These are phyloP conservation scores for Sciurus carolinensis DNA, from an alignment of 2,797 vertebrate species.

Conservation along the genomic window DNA sequence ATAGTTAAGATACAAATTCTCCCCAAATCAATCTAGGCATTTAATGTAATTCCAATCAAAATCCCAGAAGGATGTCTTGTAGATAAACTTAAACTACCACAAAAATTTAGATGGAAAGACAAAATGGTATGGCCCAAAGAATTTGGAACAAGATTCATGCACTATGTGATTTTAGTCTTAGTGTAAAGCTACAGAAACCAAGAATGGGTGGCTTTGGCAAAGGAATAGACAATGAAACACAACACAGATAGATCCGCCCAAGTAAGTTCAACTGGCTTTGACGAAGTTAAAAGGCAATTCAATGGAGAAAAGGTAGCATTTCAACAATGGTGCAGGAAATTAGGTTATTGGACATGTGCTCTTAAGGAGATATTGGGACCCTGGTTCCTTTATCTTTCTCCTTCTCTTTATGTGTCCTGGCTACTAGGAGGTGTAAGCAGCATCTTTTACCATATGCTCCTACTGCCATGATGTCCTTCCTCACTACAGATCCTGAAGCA, in stretches of 20 bases:
- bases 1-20: background rate
- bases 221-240: background rate
- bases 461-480: no score
- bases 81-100: background rate
- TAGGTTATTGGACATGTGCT: background rate
- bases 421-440: fast-evolving
- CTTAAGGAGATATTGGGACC: no score
- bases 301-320: background rate
- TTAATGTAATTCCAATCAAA: background rate
- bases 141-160: background rate
- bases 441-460: no score
- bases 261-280: background rate
- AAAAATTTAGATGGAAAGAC: conserved; percentile 6
- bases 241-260: background rate
- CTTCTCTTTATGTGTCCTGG: background rate
- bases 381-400: background rate
- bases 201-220: background rate
- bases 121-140: background rate
- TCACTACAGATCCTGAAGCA: background rate
- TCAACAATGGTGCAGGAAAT: background rate
- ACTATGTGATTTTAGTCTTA: background rate
- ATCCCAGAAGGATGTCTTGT: background rate
- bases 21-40: background rate
- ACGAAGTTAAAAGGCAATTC: background rate
- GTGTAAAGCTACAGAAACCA: background rate